A percentile compares a stretch with the other conserved stretches of the same genome.
These are phyloP conservation scores for Argynnis bischoffii DNA, from an alignment of 2,888 invertebrate species.

Conservation along the genomic window DNA sequence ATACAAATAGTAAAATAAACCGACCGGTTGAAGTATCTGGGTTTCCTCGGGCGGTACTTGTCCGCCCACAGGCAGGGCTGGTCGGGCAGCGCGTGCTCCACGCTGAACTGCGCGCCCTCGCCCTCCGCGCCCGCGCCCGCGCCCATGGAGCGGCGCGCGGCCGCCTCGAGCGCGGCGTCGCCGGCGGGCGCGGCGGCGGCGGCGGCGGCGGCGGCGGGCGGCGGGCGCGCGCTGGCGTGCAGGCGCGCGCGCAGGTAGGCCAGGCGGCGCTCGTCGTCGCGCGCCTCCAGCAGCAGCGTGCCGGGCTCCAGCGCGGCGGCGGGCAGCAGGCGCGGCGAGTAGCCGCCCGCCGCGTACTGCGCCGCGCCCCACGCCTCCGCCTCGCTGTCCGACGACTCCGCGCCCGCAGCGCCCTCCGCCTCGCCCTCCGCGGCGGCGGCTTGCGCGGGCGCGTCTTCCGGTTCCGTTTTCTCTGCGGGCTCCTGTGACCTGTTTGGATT, in stretches of 20 bases:
- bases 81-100: conserved; percentile 92
- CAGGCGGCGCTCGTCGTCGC: conserved; percentile 88
- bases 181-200: conserved; percentile 41
- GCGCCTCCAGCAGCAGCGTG: conserved; percentile 88
- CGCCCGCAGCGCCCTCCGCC: conserved; percentile 27
- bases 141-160: conserved; percentile 47
- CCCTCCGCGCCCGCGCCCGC: conserved; percentile 40
- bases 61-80: conserved; percentile 98
- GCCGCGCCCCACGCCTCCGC: conserved; percentile 47
- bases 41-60: conserved; percentile 98
- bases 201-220: conserved; percentile 82
- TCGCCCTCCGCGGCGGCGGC: conserved; percentile 38
- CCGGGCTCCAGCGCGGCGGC: conserved; percentile 86
- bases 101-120: conserved; percentile 95
- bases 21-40: conserved; percentile 95
- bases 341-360: conserved; percentile 89
- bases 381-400: conserved; percentile 37
- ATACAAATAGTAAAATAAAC: background rate
- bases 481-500: conserved; percentile 35
- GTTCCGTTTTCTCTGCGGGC: conserved; percentile 34
- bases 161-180: conserved; percentile 66
- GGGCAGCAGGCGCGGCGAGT: conserved; percentile 89
- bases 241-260: conserved; percentile 87
- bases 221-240: conserved; percentile 65
- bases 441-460: conserved; percentile 35